These are phyloP conservation scores for Nomada lathburiana DNA, from an alignment of 2,888 invertebrate species.

Conservation along the genomic window DNA sequence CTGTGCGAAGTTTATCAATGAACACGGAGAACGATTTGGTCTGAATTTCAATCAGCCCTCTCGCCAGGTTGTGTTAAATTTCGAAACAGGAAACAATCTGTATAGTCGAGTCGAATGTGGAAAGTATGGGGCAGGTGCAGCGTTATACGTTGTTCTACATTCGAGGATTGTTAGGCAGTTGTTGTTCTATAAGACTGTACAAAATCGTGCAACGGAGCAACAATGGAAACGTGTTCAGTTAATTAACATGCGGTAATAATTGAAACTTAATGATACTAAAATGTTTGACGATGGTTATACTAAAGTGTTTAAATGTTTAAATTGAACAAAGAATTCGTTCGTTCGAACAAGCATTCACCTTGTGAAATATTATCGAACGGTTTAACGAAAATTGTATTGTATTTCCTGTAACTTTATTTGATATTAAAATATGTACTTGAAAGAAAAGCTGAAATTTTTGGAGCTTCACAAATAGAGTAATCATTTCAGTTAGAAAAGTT, in stretches of 20 bases:
- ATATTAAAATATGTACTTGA: background rate
- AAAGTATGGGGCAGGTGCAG: background rate
- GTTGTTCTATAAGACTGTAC: background rate
- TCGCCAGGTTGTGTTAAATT: conserved; percentile 17
- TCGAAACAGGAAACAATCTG: conserved; percentile 23
- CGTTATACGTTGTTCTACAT: conserved; percentile 14
- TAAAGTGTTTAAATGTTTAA: background rate
- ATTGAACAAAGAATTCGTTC: background rate
- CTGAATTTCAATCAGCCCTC: conserved; percentile 27
- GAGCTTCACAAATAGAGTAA: too few relatives aligned
- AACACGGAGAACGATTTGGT: conserved; percentile 6
- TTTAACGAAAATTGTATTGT: conserved; percentile 17
- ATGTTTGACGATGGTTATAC: too few relatives aligned
- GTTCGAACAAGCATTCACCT: background rate
- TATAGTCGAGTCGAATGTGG: conserved; percentile 18
- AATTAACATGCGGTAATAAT: background rate
- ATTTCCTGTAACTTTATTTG: background rate
- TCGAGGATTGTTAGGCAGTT: conserved; percentile 24
- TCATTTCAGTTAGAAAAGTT: background rate
- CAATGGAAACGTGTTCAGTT: conserved; percentile 9
- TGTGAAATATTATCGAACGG: background rate
- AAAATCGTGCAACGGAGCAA: background rate
- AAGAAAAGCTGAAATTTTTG: too few relatives aligned
- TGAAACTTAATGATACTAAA: background rate
- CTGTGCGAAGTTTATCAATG: conserved; percentile 21